Conservation (phyloP, 2,797 vertebrate genomes). For the Tinamus major region DNA sequence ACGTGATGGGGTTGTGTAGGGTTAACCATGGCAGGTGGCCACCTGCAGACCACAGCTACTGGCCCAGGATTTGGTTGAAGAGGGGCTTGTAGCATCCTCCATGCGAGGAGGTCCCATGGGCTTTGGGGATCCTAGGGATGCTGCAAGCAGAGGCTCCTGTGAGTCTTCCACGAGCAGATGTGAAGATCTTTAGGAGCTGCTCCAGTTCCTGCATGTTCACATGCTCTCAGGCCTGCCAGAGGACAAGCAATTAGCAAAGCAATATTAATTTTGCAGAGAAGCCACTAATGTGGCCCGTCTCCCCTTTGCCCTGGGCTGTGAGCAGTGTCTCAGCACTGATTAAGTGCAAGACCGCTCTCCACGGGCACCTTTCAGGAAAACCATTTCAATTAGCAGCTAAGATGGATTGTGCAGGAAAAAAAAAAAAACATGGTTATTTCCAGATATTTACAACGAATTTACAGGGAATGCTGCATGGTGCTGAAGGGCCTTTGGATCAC, state of each 20-base stretch:
- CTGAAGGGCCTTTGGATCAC: neutral
- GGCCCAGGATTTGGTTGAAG: no score
- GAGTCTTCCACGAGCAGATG: neutral
- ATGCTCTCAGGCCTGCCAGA: rapidly evolving
- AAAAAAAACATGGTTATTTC: neutral
- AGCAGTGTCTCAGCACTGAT: neutral
- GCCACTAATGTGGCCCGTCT: neutral
- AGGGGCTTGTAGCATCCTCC: rapidly evolving
- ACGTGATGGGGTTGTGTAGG: neutral
- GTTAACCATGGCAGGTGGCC: rapidly evolving
- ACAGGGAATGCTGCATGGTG: rapidly evolving
- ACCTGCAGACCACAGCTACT: neutral
- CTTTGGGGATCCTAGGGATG: neutral
- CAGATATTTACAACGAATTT: neutral
- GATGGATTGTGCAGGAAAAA: neutral
- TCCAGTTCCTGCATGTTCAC: neutral
- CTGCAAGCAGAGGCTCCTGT: rapidly evolving
- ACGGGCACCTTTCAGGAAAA: neutral
- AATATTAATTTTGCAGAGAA: neutral
- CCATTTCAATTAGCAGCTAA: neutral
- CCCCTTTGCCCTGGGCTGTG: neutral
- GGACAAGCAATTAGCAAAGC: neutral
- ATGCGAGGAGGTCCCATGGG: rapidly evolving
- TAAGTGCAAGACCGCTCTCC: neutral
- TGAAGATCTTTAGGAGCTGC: neutral